phyloP scores from a whole-genome alignment of 2,113 vertebrate genomes.

The Psilopogon haemacephalus region DNA sequence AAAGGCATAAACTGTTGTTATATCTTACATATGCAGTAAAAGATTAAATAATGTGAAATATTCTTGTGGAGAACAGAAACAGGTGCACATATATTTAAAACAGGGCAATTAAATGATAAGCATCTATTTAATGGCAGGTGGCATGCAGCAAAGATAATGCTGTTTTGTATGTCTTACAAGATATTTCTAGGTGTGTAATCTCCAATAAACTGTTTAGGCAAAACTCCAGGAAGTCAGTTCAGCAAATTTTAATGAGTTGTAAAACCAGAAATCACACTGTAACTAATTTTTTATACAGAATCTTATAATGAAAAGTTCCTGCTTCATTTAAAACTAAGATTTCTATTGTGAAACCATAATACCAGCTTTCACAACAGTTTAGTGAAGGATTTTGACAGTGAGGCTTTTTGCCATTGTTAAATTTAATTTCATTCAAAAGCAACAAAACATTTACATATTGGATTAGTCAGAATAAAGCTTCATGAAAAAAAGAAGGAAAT shows the following conservation, averaged over 20 bases:
- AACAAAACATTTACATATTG: background rate
- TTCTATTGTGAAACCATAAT: background rate
- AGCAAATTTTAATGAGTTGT: conserved; percentile 32
- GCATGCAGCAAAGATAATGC: background rate
- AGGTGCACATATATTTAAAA: conserved; percentile 14
- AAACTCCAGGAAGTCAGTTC: background rate
- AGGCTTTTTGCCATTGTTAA: background rate
- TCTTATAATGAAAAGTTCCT: background rate
- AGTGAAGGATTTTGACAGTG: background rate
- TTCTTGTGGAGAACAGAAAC: background rate
- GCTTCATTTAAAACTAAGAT: background rate
- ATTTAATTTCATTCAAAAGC: background rate
- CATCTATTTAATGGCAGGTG: conserved; percentile 29
- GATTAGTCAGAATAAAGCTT: background rate
- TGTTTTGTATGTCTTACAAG: background rate
- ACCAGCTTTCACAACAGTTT: background rate
- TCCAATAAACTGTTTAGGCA: background rate
- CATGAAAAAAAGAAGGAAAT: background rate
- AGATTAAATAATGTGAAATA: background rate
- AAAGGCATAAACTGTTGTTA: background rate
- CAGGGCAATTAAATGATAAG: conserved; percentile 6
- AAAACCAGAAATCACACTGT: conserved; percentile 28
- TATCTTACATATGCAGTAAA: background rate
- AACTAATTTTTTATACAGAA: conserved; percentile 41
- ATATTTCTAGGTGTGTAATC: conserved; percentile 4